Evolutionary conservation across 2,113 vertebrate genomes (phyloP), one percentile per base, ranked within the genome.

Genomic region (Eptesicus fuscus): DNA sequence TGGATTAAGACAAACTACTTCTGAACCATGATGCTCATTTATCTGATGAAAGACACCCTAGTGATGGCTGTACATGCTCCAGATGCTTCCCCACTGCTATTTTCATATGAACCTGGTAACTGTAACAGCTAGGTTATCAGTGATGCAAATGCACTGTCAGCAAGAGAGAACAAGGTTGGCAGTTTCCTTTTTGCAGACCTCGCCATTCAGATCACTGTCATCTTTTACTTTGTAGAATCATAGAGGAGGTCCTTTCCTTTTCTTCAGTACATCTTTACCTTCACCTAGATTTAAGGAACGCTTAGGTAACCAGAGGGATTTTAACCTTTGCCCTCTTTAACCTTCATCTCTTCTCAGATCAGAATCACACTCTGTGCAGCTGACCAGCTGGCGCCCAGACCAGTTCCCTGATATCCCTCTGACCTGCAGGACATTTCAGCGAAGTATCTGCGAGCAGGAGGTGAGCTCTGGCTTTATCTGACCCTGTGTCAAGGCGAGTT

Each of bases 31-130:
- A 94, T 95, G 51, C 90, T 97, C 96, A 97, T 98, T 98, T 97
- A 91, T 95, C 96, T 93, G 97, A 96, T 13, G 93, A 98, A 97
- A 98, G 97, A 97, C 80, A 49, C 86, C 85, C 83, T 78, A 37
- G 92, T 73, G 85, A 91, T 71, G 78, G 83, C 95, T 95, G 71
- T n/a, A 61, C 77, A 77, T 63, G 84, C 96, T 96, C 96, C 97
- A 98, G 98, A 98, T 97, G 94, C 98, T 98, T 98, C 95, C 96
- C 89, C 69, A 20, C 96, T 95, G 97, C 97, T 97, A 97, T 96
- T 97, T 97, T 97, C 96, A 97, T 97, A 83, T 79, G 84, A 83
- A 93, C 84, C 80, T 78, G 61, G n/a, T 95, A 90, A 94, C 97
- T 93, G 80, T 86, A 82, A 95, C 96, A 85, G 96, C 67, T 93